Percentiles rank a stretch among this genome's conserved stretches.
Conservation (phyloP, 2,113 vertebrate genomes). For the Leucosticte australis region DNA sequence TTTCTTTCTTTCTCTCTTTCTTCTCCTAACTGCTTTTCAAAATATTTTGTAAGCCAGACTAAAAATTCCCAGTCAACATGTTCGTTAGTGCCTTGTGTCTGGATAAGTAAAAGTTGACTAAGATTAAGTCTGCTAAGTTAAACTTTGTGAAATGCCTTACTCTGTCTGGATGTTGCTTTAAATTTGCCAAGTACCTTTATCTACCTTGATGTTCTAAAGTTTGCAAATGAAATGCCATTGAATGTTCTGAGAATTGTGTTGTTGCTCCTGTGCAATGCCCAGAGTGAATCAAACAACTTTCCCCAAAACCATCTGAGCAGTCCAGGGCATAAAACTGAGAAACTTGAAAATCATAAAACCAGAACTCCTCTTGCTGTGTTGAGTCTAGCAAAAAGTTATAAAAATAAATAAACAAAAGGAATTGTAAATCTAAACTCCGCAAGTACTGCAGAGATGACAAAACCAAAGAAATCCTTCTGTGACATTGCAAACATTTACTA, state of each 20-base stretch:
- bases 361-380: not conserved
- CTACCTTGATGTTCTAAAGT: not conserved
- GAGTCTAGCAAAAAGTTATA: not conserved
- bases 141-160: not conserved
- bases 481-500: not conserved
- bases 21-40: not conserved
- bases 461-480: not conserved
- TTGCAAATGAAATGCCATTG: not conserved
- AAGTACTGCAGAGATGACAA: not conserved
- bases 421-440: not conserved
- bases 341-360: not conserved
- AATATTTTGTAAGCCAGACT: not conserved
- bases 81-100: not conserved
- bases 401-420: not conserved
- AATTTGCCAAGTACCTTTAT: not conserved
- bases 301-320: fast-evolving
- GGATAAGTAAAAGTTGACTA: not conserved
- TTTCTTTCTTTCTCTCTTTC: not conserved
- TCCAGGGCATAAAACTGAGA: not conserved
- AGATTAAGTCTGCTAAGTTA: not conserved
- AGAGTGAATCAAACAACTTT: not conserved
- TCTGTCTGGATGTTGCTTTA: not conserved
- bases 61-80: not conserved
- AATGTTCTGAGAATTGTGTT: not conserved
- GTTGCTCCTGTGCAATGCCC: not conserved